A percentile compares a stretch with the other conserved stretches of the same genome.
phyloP scores from a whole-genome alignment of 1,140 invertebrate species.

The Battus philenor region DNA sequence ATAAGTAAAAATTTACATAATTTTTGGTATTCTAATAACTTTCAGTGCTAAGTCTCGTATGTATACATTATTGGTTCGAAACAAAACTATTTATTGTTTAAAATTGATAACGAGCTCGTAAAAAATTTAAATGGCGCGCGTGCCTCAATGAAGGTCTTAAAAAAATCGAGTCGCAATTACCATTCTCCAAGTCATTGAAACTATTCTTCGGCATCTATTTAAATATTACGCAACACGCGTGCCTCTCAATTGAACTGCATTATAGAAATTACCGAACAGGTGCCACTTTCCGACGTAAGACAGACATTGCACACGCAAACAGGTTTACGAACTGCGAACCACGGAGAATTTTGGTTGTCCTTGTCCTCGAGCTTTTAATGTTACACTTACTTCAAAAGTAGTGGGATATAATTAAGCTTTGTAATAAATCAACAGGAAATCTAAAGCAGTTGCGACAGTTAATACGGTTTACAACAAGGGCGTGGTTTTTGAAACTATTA shows the following conservation, averaged over 20 bases:
- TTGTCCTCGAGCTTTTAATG: slow-evolving; percentile 20
- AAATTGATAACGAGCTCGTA: no score
- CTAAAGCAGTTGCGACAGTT: neutral
- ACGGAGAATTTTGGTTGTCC: slow-evolving; percentile 12
- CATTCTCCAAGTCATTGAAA: slow-evolving; percentile 6
- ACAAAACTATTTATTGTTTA: no score
- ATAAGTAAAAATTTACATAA: no score
- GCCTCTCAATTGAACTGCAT: slow-evolving; percentile 12
- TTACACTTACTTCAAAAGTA: slow-evolving; percentile 11
- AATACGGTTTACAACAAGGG: neutral
- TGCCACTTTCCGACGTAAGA: slow-evolving; percentile 8
- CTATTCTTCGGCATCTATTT: no score
- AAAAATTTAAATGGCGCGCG: no score
- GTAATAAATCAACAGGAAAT: slow-evolving; percentile 16
- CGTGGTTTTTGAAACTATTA: neutral
- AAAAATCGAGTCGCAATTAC: no score
- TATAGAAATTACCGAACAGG: slow-evolving; percentile 26
- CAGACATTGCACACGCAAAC: slow-evolving; percentile 20
- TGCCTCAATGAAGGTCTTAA: no score
- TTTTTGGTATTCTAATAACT: no score
- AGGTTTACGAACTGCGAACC: slow-evolving; percentile 10
- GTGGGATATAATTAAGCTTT: neutral
- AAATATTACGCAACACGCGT: slow-evolving; percentile 10
- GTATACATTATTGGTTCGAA: no score
- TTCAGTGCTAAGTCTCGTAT: no score